Base-by-base conservation (phyloP, 2,113 vertebrate genomes). In the Notarius quadriscutis region DNA sequence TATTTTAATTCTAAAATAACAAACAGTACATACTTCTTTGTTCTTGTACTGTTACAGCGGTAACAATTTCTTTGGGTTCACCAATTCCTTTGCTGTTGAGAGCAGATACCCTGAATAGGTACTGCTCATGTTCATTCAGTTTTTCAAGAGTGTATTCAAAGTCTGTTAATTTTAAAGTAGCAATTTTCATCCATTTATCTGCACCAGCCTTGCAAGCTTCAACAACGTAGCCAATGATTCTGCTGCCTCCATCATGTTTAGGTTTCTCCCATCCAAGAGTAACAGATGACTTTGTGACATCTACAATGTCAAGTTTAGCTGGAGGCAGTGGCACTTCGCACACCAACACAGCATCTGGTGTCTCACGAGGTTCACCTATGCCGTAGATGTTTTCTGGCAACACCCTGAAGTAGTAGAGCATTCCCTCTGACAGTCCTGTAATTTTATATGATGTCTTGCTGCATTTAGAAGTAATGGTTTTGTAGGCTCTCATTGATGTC, bases 311-410 rank as follows among this genome's bases (percentile, higher is more conserved):
- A 0, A 99, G 93, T 90, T 97, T 99, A 69, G 95, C 94, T 88
- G 98, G 98, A 55, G 96, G 93, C 91, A 96, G 91, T 81, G 98
- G 98, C 25, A 99, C 98, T 85, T 99, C 98, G 30, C 97, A 99
- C 81, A 97, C 96, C 80, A 98, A 92, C 50, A 99, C 91, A 22
- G 97, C 95, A 88, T 99, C 98, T 22, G 94, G 93, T 71, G 97
- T 98, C 95, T 99, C 97, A 87, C 96, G 94, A 0, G 97, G 94
- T 92, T 99, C 98, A 72, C 98, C 98, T 25, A 99, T 93, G 25
- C 98, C 98, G 0, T 99, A 99, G 88, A 99, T 98, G 87, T 99
- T 99, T 94, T 99, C 98, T 86, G 98, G 97, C 30, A 99, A 92
- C 48, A 99, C 97, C 90, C 98, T 95, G 94, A 99, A 99, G 92